A percentile compares a stretch with the other conserved stretches of the same genome.
Evolutionary conservation across 2,888 invertebrate species (phyloP).

Genomic region (Trissolcus brochymenae): DNA sequence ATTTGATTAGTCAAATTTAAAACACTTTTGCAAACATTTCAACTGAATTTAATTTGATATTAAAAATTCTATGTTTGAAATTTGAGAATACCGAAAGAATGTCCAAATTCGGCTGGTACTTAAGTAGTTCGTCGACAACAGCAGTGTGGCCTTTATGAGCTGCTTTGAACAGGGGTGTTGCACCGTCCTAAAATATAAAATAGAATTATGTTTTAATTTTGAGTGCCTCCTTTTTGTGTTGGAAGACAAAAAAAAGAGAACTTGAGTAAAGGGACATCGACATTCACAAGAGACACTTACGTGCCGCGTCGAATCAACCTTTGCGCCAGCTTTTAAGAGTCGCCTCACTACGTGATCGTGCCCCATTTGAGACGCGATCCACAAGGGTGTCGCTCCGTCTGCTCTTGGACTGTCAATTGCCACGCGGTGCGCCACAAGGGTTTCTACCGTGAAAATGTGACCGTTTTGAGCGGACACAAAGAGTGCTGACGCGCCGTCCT

Average conservation of each 20-base stretch:
- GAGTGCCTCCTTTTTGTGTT: too few relatives aligned
- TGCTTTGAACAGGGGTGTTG: slow-evolving; percentile 95
- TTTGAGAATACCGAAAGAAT: slow-evolving; percentile 79
- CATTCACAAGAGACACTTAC: slow-evolving; percentile 76
- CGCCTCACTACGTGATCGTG: slow-evolving; percentile 88
- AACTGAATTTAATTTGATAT: too few relatives aligned
- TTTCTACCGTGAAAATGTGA: slow-evolving; percentile 86
- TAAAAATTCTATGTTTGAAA: background rate
- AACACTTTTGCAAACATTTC: too few relatives aligned
- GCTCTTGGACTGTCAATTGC: slow-evolving; percentile 84
- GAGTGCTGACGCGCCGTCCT: slow-evolving; percentile 94
- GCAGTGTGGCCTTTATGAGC: slow-evolving; percentile 95
- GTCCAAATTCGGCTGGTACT: slow-evolving; percentile 88
- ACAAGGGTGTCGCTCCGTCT: slow-evolving; percentile 92
- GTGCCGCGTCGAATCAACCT: slow-evolving; percentile 87
- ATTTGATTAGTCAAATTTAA: too few relatives aligned
- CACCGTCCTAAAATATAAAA: slow-evolving; percentile 84
- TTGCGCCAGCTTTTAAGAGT: slow-evolving; percentile 87
- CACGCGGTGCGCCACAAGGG: slow-evolving; percentile 86
- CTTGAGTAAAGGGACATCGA: slow-evolving; percentile 23
- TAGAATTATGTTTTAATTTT: too few relatives aligned
- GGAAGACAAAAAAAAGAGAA: too few relatives aligned
- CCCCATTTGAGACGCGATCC: slow-evolving; percentile 98
- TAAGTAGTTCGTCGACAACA: slow-evolving; percentile 89
- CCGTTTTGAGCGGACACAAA: slow-evolving; percentile 97